These are phyloP conservation scores for Sinocyclocheilus grahami DNA, from an alignment of 2,113 vertebrate species.

Conservation along the genomic window DNA sequence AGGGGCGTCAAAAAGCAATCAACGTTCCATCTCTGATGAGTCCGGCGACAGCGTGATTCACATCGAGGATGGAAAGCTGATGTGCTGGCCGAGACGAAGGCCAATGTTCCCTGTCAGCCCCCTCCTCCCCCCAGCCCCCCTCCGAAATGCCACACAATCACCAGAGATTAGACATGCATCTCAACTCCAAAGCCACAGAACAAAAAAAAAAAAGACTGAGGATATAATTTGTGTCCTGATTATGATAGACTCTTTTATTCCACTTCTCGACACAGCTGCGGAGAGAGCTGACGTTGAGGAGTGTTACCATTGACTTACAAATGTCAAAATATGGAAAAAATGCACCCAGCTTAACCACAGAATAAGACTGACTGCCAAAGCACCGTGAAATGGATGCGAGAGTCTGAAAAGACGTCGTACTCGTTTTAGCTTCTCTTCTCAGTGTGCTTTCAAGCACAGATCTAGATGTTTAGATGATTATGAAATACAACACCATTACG, in stretches of 20 bases:
- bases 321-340: constrained; percentile 63
- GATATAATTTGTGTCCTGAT: constrained; percentile 74
- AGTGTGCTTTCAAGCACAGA: neutral
- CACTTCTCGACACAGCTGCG: constrained; percentile 62
- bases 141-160: constrained; percentile 76
- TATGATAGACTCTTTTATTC: constrained; percentile 67
- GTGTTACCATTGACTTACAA: constrained; percentile 69
- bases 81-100: constrained; percentile 68
- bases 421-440: neutral
- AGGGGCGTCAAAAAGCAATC: constrained; percentile 85
- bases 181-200: constrained; percentile 73
- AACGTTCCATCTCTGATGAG: constrained; percentile 83
- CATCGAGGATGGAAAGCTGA: constrained; percentile 75
- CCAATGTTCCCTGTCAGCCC: constrained; percentile 48
- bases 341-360: constrained; percentile 59
- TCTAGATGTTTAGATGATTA: constrained; percentile 17
- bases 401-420: constrained; percentile 1
- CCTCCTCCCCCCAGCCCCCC: constrained; percentile 23
- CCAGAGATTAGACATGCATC: constrained; percentile 77
- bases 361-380: constrained; percentile 29
- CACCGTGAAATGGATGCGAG: constrained; percentile 40
- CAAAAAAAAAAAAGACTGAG: constrained; percentile 41
- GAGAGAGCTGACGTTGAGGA: constrained; percentile 64
- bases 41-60: constrained; percentile 72
- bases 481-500: neutral